phyloP scores from a whole-genome alignment of 2,888 invertebrate genomes.

The Conomelus anceps region DNA sequence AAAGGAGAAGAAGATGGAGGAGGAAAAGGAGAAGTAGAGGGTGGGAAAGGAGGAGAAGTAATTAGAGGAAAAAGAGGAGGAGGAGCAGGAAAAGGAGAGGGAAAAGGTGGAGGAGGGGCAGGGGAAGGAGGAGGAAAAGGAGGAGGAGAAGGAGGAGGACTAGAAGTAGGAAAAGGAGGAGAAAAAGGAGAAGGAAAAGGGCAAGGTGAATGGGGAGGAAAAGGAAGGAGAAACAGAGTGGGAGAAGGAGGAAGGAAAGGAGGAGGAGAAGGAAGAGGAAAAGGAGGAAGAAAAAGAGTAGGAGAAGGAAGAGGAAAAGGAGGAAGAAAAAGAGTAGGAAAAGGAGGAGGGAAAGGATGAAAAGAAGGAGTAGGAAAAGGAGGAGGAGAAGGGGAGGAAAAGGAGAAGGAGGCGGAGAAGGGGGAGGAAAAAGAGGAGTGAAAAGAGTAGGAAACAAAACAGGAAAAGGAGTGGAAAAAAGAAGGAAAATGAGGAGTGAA shows the following conservation, averaged over 20 bases:
- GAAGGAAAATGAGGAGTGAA: not conserved
- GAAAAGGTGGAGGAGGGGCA: no score
- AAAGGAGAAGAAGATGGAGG: not conserved
- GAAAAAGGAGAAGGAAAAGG: not conserved
- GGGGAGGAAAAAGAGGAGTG: no score
- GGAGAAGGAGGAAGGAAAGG: not conserved
- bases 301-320: not conserved
- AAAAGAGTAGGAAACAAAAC: constrained; percentile 1
- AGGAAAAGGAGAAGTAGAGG: constrained; percentile 1
- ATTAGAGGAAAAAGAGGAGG: no score
- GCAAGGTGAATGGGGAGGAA: not conserved
- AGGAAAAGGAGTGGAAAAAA: not conserved
- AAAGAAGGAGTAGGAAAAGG: no score
- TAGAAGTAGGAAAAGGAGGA: not conserved
- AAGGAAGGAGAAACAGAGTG: not conserved
- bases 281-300: no score
- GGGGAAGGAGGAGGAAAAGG: no score
- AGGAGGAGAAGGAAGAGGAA: constrained; percentile 1
- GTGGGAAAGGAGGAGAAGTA: constrained; percentile 5
- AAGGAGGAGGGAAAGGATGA: no score
- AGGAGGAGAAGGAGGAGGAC: constrained; percentile 6
- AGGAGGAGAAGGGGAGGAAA: no score
- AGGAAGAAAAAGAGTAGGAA: constrained; percentile 11
- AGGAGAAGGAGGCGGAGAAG: no score
- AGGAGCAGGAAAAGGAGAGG: no score